Evolutionary conservation across 2,888 invertebrate genomes (phyloP), one percentile per base, ranked within the genome.

Genomic region (Aspidapion aeneum): DNA sequence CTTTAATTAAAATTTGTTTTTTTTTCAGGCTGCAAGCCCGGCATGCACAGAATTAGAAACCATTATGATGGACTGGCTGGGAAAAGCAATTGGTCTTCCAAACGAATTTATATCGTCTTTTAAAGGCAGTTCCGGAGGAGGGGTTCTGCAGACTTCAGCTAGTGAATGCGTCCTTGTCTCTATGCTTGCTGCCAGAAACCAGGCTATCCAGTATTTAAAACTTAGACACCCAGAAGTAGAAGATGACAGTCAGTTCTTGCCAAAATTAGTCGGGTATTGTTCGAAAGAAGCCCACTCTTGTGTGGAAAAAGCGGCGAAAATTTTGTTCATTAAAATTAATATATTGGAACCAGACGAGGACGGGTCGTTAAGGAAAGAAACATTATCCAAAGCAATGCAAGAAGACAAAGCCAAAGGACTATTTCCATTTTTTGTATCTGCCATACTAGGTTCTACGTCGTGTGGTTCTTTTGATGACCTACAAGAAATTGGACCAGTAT

Each of bases 31-130:
- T 18, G 96, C 97, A n/a, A 95, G 95, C 82, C 97, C 98, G 1
- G 96, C 96, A 1, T 96, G 95, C 78, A 96, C 97, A 51, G 98
- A 98, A 82, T 79, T 94, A 57, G 93, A 94, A 79, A 90, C 89
- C 0, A 88, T 94, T 66, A 89, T 93, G 1, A 80, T 92, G 71
- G 91, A 94, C 75, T 94, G 93, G 93, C 85, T 91, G 68, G 92
- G 90, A 54, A 86, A 86, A 77, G 88, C 88, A 1, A 85, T 94
- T 59, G 88, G 87, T 52, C 82, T 94, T 2, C 93, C 94, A 0
- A 80, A 84, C 63, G 86, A 85, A 21, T 94, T 94, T 75, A 81
- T 83, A 12, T 75, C 77, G 16, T 80, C 78, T 18, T 71, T 77
- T 18, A 83, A 85, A 66, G 80, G 81, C 50, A 86, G 87, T 56